phyloP scores from a whole-genome alignment of 2,888 invertebrate genomes.

The Acleris literana region DNA sequence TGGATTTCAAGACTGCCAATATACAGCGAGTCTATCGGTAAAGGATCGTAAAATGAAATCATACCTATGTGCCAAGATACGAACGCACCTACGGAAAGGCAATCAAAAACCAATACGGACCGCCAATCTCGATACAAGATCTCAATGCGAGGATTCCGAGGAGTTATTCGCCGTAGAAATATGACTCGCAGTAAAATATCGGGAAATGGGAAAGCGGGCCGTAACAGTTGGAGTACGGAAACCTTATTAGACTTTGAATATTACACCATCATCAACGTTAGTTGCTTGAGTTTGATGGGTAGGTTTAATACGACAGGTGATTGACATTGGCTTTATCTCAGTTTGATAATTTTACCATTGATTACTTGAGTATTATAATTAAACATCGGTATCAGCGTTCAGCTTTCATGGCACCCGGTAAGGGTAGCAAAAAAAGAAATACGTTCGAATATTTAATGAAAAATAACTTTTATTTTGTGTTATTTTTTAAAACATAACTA shows the following conservation, averaged over 20 bases:
- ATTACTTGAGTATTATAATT: no score
- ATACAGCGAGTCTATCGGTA: constrained; percentile 1
- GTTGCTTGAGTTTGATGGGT: background rate
- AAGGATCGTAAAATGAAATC: constrained; percentile 40
- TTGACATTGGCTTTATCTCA: background rate
- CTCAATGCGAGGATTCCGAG: constrained; percentile 51
- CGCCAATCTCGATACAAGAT: constrained; percentile 58
- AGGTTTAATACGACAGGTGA: background rate
- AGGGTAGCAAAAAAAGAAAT: no score
- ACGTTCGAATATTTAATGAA: no score
- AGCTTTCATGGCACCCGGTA: no score
- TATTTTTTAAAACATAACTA: no score
- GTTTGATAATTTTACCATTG: no score
- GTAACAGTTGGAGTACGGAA: constrained; percentile 52
- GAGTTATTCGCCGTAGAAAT: constrained; percentile 68
- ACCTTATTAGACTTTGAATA: constrained; percentile 13
- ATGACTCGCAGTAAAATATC: constrained; percentile 77
- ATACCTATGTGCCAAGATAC: constrained; percentile 41
- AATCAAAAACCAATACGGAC: constrained; percentile 71
- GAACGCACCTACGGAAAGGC: constrained; percentile 50
- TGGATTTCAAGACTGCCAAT: constrained; percentile 1
- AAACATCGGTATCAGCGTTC: no score
- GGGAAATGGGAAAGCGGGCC: constrained; percentile 72
- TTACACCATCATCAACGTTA: background rate
- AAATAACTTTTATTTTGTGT: no score